These are phyloP conservation scores for Ceratosolen fusciceps DNA, from an alignment of 1,140 invertebrate genomes.

Conservation along the genomic window DNA sequence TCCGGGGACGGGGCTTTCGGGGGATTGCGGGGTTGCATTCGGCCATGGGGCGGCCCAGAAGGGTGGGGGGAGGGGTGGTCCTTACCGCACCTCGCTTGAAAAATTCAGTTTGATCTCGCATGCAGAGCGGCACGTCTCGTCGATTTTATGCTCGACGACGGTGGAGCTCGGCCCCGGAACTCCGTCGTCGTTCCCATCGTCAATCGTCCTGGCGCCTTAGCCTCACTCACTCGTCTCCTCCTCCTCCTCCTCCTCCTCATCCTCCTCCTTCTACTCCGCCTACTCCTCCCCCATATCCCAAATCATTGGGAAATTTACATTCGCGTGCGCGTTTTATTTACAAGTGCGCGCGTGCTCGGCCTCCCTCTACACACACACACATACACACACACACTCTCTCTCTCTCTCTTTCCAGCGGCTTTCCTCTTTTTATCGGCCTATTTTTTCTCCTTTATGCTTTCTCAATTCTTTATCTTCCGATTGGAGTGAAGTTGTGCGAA, in stretches of 20 bases:
- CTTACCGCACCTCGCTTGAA: neutral
- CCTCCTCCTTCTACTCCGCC: neutral
- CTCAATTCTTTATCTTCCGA: constrained; percentile 14
- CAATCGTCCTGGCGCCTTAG: neutral
- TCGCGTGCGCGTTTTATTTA: constrained; percentile 44
- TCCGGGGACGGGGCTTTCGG: too few species aligned
- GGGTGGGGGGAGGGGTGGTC: too few species aligned
- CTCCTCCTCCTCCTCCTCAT: neutral
- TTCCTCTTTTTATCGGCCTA: neutral
- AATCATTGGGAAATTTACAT: constrained; percentile 36
- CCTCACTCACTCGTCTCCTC: neutral
- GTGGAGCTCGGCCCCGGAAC: neutral
- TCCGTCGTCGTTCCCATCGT: neutral
- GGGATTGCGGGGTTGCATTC: neutral
- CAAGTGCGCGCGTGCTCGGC: constrained; percentile 10
- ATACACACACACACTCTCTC: too few species aligned
- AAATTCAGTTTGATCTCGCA: constrained; percentile 48
- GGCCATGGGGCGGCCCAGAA: too few species aligned
- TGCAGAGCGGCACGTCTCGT: constrained; percentile 36
- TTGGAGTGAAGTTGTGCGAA: neutral
- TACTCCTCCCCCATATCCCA: neutral
- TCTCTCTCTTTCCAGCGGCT: neutral
- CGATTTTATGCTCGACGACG: constrained; percentile 43
- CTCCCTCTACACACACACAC: too few species aligned
- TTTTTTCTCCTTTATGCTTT: neutral